These are phyloP conservation scores for Coremacera marginata DNA, from an alignment of 2,888 invertebrate species.

Conservation along the genomic window DNA sequence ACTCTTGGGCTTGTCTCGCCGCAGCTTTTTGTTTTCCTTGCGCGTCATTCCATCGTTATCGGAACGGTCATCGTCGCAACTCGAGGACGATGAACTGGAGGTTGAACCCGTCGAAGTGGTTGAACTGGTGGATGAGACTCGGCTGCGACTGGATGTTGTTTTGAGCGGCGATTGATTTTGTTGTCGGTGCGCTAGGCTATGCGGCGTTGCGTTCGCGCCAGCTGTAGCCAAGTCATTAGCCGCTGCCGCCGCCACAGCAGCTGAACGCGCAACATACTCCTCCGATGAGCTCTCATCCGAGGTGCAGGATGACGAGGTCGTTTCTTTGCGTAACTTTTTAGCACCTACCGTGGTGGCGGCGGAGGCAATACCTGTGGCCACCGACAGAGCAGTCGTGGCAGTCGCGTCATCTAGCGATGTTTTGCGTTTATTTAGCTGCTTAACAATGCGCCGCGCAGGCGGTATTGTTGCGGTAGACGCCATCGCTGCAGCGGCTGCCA, in stretches of 20 bases:
- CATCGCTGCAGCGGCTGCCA: constrained; percentile 11
- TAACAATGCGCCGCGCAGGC: constrained; percentile 52
- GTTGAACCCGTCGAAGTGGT: constrained; percentile 49
- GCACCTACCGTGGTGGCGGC: constrained; percentile 38
- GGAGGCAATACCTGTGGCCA: constrained; percentile 26
- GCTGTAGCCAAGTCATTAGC: constrained; percentile 2
- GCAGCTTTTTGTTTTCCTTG: constrained; percentile 56
- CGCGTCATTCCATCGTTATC: constrained; percentile 57
- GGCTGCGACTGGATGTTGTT: constrained; percentile 43
- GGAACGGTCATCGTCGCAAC: constrained; percentile 54
- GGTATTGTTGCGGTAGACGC: constrained; percentile 33
- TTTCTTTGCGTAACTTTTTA: constrained; percentile 11
- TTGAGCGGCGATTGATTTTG: constrained; percentile 54
- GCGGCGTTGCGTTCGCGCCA: background rate
- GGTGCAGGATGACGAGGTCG: constrained; percentile 43
- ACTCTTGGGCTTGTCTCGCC: constrained; percentile 67
- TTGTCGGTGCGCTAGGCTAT: constrained; percentile 40
- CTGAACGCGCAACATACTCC: constrained; percentile 42
- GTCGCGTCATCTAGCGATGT: constrained; percentile 48
- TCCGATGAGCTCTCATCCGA: constrained; percentile 38
- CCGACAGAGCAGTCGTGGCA: constrained; percentile 35
- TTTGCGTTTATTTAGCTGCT: constrained; percentile 55
- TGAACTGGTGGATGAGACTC: constrained; percentile 49
- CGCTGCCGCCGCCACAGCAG: constrained; percentile 35
- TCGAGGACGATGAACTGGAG: constrained; percentile 48